Evolutionary conservation across 2,113 vertebrate species (phyloP), one percentile per base, ranked within the genome.

Genomic region (Oreochromis aureus): DNA sequence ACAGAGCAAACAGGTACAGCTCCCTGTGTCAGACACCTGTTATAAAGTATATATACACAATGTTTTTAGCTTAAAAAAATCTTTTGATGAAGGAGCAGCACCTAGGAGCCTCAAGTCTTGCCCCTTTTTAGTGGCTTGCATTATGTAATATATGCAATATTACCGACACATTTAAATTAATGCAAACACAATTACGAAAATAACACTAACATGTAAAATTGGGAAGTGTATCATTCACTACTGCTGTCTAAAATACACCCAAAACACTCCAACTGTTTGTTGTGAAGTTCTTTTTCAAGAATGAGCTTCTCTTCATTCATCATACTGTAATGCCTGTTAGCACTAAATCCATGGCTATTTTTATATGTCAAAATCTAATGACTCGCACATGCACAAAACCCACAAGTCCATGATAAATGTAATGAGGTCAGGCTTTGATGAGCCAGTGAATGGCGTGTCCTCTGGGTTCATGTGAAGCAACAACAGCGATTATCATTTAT

Each of bases 361-460:
- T 91, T 80, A 88, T 81, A 90, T 83, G 80, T 85, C 89, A 82
- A 56, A 34, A 32, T 84, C 54, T 79, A 91, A 89, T 91, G 82
- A 92, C 88, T 89, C 56, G 32, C 76, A 86, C 81, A 83, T 73
- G 66, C 59, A 82, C 80, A 85, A 73, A 87, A 76, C 10, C 22
- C 88, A 89, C 92, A 86, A 94, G 91, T 93, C 88, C 83, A 84
- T 81, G 83, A 91, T 84, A 89, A 92, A 93, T 90, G 86, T 91
- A 93, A 93, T 89, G 90, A 94, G 87, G 93, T 94, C 89, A 87
- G 69, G 41, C 84, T 91, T 76, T 44, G 83, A 88, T 79, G 80
- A 82, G 58, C 84, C 16, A 16, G 58, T 71, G 22, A 88, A 90
- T 84, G 79, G 36, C 53, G 1, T 79, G 53, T 80, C 30, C 80